Conservation (phyloP, 1,140 invertebrate genomes). For the Asbolus verrucosus region DNA sequence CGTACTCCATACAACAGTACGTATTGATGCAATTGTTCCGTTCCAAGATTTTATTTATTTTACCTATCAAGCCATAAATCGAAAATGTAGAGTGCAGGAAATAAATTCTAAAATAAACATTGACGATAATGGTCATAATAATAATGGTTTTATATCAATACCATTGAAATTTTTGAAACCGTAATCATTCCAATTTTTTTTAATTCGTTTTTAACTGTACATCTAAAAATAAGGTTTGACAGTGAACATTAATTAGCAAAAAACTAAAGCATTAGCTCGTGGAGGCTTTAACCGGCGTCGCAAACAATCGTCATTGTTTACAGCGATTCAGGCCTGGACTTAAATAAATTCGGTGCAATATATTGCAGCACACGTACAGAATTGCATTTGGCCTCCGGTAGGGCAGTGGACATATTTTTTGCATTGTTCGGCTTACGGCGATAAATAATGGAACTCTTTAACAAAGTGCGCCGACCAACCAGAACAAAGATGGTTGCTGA, state of each 20-base stretch:
- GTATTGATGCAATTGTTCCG: no score
- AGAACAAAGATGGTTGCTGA: conserved; percentile 48
- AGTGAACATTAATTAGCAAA: conserved; percentile 24
- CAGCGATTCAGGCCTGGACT: conserved; percentile 56
- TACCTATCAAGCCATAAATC: no score
- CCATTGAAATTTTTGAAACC: neutral
- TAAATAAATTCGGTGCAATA: conserved; percentile 61
- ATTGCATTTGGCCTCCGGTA: conserved; percentile 58
- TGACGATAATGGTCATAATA: no score
- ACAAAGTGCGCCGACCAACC: conserved; percentile 59
- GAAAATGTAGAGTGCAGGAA: no score
- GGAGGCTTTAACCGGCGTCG: conserved; percentile 17
- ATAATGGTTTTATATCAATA: no score
- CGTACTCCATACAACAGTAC: no score
- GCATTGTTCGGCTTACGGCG: conserved; percentile 58
- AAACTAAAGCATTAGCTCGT: conserved; percentile 6
- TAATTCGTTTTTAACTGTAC: no score
- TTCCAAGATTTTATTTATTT: no score
- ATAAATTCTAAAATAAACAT: no score
- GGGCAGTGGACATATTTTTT: conserved; percentile 62
- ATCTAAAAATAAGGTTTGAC: neutral
- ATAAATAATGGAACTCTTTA: conserved; percentile 62
- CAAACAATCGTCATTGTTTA: conserved; percentile 54
- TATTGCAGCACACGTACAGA: conserved; percentile 56
- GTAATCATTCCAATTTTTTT: no score